These are phyloP conservation scores for Colinus virginianus DNA, from an alignment of 2,113 vertebrate species.

Conservation along the genomic window DNA sequence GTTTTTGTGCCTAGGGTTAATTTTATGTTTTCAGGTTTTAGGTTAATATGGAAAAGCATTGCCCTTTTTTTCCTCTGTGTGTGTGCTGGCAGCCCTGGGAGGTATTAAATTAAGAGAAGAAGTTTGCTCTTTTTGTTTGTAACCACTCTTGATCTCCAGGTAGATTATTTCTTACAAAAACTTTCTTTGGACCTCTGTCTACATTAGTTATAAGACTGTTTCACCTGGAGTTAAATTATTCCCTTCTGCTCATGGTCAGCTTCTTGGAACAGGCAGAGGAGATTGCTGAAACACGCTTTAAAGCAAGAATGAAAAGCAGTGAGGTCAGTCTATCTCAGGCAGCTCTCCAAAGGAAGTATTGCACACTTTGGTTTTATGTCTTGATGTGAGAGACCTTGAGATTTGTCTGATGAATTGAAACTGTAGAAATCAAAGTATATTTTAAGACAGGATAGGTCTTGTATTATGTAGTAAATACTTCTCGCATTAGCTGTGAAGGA, in stretches of 20 bases:
- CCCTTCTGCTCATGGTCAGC: slow-evolving; percentile 15
- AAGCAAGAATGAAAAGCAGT: neutral
- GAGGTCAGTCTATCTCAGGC: neutral
- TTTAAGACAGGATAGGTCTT: neutral
- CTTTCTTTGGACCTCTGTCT: neutral
- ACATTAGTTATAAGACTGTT: neutral
- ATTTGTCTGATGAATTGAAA: neutral
- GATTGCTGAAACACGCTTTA: neutral
- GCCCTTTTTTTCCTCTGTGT: neutral
- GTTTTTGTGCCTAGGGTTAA: neutral
- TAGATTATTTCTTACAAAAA: neutral
- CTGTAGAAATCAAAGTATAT: neutral
- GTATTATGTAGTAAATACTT: neutral
- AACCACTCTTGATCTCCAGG: neutral
- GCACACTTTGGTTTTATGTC: neutral
- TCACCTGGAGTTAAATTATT: slow-evolving; percentile 6
- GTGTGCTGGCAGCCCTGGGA: neutral
- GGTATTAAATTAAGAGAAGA: neutral
- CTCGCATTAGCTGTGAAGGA: neutral
- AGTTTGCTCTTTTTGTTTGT: neutral
- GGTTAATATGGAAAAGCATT: neutral
- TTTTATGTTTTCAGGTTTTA: neutral
- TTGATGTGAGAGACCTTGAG: neutral
- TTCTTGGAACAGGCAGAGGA: neutral
- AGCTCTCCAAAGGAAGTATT: slow-evolving; percentile 29